phyloP scores from a whole-genome alignment of 2,888 invertebrate genomes.

The Ichneumoninae sp. region DNA sequence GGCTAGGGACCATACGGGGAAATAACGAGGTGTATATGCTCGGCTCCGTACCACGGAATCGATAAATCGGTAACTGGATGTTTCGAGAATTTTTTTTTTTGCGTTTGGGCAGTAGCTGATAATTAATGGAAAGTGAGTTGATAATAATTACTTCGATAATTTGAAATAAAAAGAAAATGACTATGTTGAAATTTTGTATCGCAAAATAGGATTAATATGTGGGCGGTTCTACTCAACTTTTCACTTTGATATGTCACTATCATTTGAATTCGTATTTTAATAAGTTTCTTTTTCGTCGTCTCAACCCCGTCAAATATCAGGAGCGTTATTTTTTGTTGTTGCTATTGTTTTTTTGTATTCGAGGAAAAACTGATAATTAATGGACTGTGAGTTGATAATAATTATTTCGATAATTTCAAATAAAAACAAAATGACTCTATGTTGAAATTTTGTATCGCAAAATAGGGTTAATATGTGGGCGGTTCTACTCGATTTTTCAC shows the following conservation, averaged over 20 bases:
- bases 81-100: background rate
- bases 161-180: too few species aligned
- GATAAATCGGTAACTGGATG: conserved; percentile 1
- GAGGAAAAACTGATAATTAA: too few species aligned
- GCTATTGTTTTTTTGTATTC: too few species aligned
- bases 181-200: too few species aligned
- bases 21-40: conserved; percentile 19
- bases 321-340: background rate
- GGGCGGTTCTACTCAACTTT: background rate
- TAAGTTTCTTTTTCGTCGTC: background rate
- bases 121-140: too few species aligned
- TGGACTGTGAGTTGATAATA: too few species aligned
- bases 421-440: too few species aligned
- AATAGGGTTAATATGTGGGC: background rate
- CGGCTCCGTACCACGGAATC: conserved; percentile 6
- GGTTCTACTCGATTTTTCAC: background rate
- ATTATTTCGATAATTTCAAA: too few species aligned
- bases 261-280: background rate
- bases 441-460: too few species aligned
- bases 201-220: background rate
- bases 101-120: too few species aligned
- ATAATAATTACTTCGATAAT: too few species aligned
- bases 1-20: conserved; percentile 1
- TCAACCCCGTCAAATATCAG: background rate
- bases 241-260: background rate